These are phyloP conservation scores for Chloroceryle amazona DNA, from an alignment of 2,797 vertebrate genomes.

Conservation along the genomic window DNA sequence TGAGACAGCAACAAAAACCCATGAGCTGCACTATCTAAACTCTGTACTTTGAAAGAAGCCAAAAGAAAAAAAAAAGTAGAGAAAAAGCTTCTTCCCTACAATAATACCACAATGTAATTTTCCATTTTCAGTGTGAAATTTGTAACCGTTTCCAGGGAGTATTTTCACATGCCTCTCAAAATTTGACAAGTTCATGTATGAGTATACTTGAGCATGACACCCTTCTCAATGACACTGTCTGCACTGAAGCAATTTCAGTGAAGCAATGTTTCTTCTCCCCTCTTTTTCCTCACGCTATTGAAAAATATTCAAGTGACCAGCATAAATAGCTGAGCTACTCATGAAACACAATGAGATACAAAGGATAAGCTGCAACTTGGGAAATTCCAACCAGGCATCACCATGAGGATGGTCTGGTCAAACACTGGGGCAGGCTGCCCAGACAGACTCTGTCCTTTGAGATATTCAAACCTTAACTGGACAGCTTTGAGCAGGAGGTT, in stretches of 20 bases:
- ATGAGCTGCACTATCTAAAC: background rate
- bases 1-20: background rate
- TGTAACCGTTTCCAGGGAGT: background rate
- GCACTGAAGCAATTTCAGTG: background rate
- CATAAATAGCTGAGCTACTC: background rate
- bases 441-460: background rate
- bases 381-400: background rate
- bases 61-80: background rate
- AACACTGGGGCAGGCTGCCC: background rate
- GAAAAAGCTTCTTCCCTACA: background rate
- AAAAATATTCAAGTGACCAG: background rate
- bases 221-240: background rate
- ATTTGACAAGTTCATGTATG: background rate
- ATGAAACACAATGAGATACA: background rate
- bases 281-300: background rate
- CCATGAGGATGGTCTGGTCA: background rate
- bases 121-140: background rate
- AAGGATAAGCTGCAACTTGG: background rate
- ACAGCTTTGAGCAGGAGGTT: background rate
- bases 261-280: accelerated
- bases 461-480: background rate
- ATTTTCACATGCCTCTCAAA: background rate
- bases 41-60: background rate
- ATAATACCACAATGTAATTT: background rate
- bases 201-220: background rate